Conservation (phyloP, 2,888 invertebrate species). For the Eutolmus rufibarbis region DNA sequence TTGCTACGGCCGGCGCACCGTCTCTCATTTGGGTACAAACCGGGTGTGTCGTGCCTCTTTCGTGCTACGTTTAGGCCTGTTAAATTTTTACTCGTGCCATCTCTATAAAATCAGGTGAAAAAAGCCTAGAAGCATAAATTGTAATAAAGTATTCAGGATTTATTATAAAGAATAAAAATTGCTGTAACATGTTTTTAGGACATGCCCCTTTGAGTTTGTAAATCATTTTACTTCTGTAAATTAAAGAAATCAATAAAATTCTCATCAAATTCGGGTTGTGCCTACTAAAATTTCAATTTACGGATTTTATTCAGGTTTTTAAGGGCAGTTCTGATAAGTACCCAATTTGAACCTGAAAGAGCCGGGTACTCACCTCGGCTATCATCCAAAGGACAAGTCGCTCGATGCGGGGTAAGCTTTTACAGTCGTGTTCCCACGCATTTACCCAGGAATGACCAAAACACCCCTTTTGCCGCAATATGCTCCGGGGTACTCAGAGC, state of each 20-base stretch:
- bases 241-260: not conserved
- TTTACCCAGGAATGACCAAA: not conserved
- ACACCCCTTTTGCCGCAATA: constrained; percentile 13
- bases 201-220: too few relatives aligned
- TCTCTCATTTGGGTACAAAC: too few relatives aligned
- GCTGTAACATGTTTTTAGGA: too few relatives aligned
- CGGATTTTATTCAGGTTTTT: not conserved
- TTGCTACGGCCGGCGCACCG: too few relatives aligned
- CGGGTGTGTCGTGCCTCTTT: too few relatives aligned
- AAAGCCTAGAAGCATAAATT: too few relatives aligned
- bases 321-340: not conserved
- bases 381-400: not conserved
- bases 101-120: too few relatives aligned
- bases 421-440: not conserved
- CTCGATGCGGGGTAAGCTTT: not conserved
- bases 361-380: not conserved
- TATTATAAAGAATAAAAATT: too few relatives aligned
- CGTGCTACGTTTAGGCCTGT: too few relatives aligned
- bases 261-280: not conserved
- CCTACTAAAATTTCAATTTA: not conserved
- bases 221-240: too few relatives aligned
- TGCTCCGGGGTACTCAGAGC: not conserved
- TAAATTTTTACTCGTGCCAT: too few relatives aligned
- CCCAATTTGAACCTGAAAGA: not conserved
- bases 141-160: too few relatives aligned